Evolutionary conservation across 2,113 vertebrate species (phyloP), one percentile per base, ranked within the genome.

Genomic region (Cavia aperea): DNA sequence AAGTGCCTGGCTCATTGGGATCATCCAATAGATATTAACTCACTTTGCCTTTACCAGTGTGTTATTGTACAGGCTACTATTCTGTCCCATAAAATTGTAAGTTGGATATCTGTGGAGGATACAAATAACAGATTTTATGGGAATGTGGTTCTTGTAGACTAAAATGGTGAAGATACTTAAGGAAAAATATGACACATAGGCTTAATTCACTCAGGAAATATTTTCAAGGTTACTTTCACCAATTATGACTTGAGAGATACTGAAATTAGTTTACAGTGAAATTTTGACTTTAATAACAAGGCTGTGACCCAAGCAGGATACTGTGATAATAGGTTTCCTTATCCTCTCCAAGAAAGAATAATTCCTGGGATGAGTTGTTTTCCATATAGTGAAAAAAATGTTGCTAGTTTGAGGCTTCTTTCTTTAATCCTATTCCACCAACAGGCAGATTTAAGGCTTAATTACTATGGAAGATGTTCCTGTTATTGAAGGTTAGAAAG

Each of bases 131-230:
- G 13, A 82, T 83, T 92, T 93, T 73, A 88, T 19, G 87, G 24
- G 15, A 43, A 16, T 9, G 21, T 89, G 23, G 29, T 84, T 89
- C 73, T 85, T 73, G 49, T 12, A 24, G 39, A 46, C 46, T 10
- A 77, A 81, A 26, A 65, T 83, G 24, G 56, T 77, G 51, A 88
- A 62, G 8, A 75, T 14, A 29, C 65, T 83, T 49, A 79, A 83
- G 18, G 31, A 12, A 77, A 93, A 92, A 63, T 72, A 56, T 46
- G 82, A 92, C 12, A 73, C 1, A n/a, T 49, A 12, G n/a, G 5
- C 21, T 94, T 95, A 49, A 87, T 91, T 85, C 56, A 92, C 31
- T 94, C 11, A 82, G 66, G 31, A 68, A 90, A 92, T 43, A 63
- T 10, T 49, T 49, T 84, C 46, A 88, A 63, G 43, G 4, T 65